A percentile compares a stretch with the other conserved stretches of the same genome.
Conservation (phyloP, 2,113 vertebrate genomes). For the Canis aureus region DNA sequence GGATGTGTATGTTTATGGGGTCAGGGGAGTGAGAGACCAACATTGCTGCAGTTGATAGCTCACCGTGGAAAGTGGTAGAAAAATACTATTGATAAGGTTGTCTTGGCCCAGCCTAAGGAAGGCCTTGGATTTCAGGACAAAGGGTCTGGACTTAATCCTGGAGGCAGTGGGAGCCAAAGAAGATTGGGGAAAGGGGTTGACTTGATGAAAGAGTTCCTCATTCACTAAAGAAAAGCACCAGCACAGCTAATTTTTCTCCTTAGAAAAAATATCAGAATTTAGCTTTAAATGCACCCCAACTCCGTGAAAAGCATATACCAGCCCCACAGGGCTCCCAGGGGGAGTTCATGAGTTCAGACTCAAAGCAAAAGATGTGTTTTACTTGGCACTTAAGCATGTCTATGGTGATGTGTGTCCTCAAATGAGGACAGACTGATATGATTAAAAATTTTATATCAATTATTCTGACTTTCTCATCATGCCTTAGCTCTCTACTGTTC, state of each 20-base stretch:
- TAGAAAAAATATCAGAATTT: slow-evolving; percentile 82
- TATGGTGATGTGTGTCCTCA: slow-evolving; percentile 85
- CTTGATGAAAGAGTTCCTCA: slow-evolving; percentile 85
- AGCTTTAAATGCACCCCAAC: slow-evolving; percentile 81
- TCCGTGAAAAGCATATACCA: slow-evolving; percentile 84
- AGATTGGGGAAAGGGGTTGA: slow-evolving; percentile 67
- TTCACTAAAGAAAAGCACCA: slow-evolving; percentile 82
- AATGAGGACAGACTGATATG: slow-evolving; percentile 77
- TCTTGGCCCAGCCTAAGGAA: slow-evolving; percentile 68
- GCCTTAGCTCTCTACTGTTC: background rate
- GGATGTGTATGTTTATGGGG: rapidly evolving
- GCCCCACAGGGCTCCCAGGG: slow-evolving; percentile 76
- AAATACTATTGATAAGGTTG: slow-evolving; percentile 71
- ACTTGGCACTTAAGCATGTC: slow-evolving; percentile 82
- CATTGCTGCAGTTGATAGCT: background rate
- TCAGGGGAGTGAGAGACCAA: background rate
- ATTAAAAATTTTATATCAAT: slow-evolving; percentile 75
- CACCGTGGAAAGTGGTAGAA: slow-evolving; percentile 29
- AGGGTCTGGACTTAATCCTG: slow-evolving; percentile 76
- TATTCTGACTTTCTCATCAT: slow-evolving; percentile 74
- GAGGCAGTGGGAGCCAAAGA: slow-evolving; percentile 73
- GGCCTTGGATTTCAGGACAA: slow-evolving; percentile 78
- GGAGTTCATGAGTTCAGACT: slow-evolving; percentile 86
- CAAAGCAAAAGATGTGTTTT: slow-evolving; percentile 86
- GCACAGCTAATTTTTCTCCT: slow-evolving; percentile 78